These are phyloP conservation scores for Chaetodon trifasciatus DNA, from an alignment of 2,797 vertebrate species.

Conservation along the genomic window DNA sequence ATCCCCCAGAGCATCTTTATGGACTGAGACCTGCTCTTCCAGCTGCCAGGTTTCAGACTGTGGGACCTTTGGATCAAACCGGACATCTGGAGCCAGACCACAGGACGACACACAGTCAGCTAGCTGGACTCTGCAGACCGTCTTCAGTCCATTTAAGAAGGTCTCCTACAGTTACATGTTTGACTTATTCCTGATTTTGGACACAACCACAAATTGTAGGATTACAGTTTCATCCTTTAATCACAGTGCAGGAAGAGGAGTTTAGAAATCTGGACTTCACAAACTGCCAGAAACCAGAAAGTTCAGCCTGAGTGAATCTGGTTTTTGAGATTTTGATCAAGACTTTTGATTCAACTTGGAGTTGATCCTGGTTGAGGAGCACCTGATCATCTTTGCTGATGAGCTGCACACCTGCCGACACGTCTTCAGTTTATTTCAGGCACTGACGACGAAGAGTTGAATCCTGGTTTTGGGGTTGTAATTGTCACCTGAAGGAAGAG, in stretches of 20 bases:
- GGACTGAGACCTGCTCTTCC: constrained; percentile 38
- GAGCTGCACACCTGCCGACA: neutral
- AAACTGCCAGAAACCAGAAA: too few relatives aligned
- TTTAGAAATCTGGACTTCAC: neutral
- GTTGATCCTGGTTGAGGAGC: neutral
- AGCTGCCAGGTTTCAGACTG: neutral
- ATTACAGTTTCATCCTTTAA: neutral
- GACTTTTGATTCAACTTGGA: neutral
- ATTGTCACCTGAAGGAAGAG: neutral
- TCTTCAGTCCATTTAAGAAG: neutral
- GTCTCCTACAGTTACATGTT: neutral
- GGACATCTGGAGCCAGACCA: neutral
- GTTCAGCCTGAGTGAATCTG: neutral
- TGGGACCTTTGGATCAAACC: neutral
- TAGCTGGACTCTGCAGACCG: neutral
- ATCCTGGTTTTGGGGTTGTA: neutral
- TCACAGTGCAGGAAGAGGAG: neutral
- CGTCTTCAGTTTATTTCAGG: neutral
- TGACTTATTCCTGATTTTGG: neutral
- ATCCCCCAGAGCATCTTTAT: neutral
- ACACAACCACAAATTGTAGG: neutral
- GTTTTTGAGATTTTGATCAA: too few relatives aligned
- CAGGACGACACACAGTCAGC: neutral
- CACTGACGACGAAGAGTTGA: neutral
- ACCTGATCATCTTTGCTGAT: neutral